Evolutionary conservation across 1,140 invertebrate species (phyloP).

Genomic region (Drosophila prosaltans): DNA sequence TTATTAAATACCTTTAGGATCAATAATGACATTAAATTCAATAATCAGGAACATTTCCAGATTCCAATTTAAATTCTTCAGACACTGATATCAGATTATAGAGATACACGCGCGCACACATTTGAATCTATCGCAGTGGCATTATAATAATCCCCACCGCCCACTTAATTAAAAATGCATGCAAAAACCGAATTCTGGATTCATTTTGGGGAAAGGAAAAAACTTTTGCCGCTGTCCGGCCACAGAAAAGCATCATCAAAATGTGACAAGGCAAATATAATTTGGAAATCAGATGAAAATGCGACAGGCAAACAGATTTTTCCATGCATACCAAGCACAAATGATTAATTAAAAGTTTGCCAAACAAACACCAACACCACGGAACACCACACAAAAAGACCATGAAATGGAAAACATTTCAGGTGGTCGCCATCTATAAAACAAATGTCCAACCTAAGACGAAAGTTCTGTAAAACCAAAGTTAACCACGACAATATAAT

Average conservation of each 20-base stretch:
- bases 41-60: too few species aligned
- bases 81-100: conserved; percentile 13
- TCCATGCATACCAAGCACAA: conserved; percentile 39
- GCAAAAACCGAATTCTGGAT: conserved; percentile 24
- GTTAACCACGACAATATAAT: conserved; percentile 50
- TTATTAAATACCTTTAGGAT: too few species aligned
- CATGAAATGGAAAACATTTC: conserved; percentile 32
- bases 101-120: neutral
- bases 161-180: conserved; percentile 48
- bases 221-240: conserved; percentile 23
- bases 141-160: neutral
- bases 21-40: too few species aligned
- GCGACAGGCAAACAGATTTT: conserved; percentile 39
- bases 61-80: neutral
- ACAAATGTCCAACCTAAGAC: conserved; percentile 32
- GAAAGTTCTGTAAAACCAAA: conserved; percentile 40
- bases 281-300: conserved; percentile 34
- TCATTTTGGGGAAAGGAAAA: neutral
- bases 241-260: conserved; percentile 31
- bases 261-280: conserved; percentile 46
- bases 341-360: conserved; percentile 66
- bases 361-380: conserved; percentile 23
- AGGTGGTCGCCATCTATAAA: conserved; percentile 36
- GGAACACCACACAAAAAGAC: conserved; percentile 22
- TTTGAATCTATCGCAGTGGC: conserved; percentile 8